These are phyloP conservation scores for Stictonetta naevosa DNA, from an alignment of 2,113 vertebrate genomes.

Conservation along the genomic window DNA sequence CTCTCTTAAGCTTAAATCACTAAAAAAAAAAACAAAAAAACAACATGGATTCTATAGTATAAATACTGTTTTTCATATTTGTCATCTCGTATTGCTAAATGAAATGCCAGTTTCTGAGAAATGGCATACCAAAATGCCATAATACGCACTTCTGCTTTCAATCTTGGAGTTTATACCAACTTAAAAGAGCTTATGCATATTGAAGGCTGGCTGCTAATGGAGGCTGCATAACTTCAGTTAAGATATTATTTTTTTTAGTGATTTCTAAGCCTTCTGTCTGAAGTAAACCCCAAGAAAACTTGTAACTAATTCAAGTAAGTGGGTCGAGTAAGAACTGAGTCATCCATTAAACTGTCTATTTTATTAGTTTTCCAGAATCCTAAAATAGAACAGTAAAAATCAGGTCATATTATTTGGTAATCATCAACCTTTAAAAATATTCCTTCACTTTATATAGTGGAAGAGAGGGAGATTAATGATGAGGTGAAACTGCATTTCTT, in stretches of 20 bases:
- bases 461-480: not conserved
- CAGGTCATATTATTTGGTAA: not conserved
- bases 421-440: not conserved
- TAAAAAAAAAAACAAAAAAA: not conserved
- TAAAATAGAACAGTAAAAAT: not conserved
- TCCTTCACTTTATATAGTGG: not conserved
- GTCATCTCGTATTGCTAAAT: not conserved
- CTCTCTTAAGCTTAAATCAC: not conserved
- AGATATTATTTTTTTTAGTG: not conserved
- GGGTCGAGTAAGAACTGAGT: not conserved
- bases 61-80: not conserved
- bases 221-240: not conserved
- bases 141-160: not conserved
- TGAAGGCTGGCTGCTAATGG: not conserved
- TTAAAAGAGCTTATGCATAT: not conserved
- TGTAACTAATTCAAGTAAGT: not conserved
- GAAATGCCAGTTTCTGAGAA: not conserved
- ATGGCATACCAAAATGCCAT: not conserved
- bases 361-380: not conserved
- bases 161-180: not conserved
- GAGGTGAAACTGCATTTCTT: not conserved
- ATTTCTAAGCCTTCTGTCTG: not conserved
- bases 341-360: not conserved
- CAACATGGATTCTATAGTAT: not conserved
- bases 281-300: not conserved